Conservation (phyloP, 2,797 vertebrate genomes). For the Melanotaenia parkinsoni region DNA sequence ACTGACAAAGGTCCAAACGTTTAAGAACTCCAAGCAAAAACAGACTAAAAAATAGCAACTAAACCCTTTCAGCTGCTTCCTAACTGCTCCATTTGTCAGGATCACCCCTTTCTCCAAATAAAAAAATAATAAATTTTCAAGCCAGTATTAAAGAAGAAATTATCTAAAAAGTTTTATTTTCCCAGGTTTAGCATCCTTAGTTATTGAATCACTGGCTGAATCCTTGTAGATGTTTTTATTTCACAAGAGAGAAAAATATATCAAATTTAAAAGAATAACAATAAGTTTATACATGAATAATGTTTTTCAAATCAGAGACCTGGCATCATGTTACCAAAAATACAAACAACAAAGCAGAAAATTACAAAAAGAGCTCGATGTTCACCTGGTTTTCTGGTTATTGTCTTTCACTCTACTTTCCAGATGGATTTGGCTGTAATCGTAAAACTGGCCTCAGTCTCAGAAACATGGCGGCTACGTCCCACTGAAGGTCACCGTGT, state of each 20-base stretch:
- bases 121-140: neutral
- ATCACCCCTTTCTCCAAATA: too few species aligned
- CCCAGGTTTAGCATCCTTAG: neutral
- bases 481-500: conserved; percentile 2
- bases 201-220: conserved; percentile 9
- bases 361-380: conserved; percentile 26
- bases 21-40: too few species aligned
- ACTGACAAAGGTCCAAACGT: too few species aligned
- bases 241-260: conserved; percentile 38
- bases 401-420: neutral
- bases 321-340: neutral
- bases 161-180: neutral
- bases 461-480: neutral
- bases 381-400: neutral
- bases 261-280: conserved; percentile 36
- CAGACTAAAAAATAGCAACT: too few species aligned
- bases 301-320: neutral
- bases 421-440: neutral
- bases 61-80: too few species aligned
- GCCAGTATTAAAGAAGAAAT: neutral
- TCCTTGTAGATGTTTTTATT: conserved; percentile 35
- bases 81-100: too few species aligned
- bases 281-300: conserved; percentile 35
- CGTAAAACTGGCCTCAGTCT: neutral
- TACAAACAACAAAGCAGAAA: conserved; percentile 8